Percentiles rank a stretch among this genome's conserved stretches.
Conservation (phyloP, 2,888 invertebrate genomes). For the Petrolisthes manimaculis region DNA sequence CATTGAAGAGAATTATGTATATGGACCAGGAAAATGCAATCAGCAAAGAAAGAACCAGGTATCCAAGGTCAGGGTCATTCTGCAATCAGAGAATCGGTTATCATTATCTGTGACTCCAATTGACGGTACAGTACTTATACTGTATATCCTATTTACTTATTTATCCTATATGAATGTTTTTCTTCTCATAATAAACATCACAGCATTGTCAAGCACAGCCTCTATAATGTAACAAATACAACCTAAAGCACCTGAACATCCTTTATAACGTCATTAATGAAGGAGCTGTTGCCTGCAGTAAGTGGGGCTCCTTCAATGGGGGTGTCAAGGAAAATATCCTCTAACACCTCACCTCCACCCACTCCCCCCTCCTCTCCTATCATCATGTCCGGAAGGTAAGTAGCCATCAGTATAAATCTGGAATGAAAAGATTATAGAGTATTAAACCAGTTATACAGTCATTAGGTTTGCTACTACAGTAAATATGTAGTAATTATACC, state of each 20-base stretch:
- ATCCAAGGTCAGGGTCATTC: slow-evolving; percentile 60
- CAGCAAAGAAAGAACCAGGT: slow-evolving; percentile 60
- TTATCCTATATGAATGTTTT: too few species aligned
- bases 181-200: too few species aligned
- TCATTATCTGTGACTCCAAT: too few species aligned
- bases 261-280: slow-evolving; percentile 12
- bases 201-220: too few species aligned
- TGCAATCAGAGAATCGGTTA: slow-evolving; percentile 10
- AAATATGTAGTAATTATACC: too few species aligned
- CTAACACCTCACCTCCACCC: slow-evolving; percentile 31
- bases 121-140: too few species aligned
- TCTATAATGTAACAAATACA: too few species aligned
- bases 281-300: slow-evolving; percentile 27
- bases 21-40: slow-evolving; percentile 80
- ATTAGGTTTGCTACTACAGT: too few species aligned
- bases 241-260: not conserved
- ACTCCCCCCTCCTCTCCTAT: slow-evolving; percentile 9
- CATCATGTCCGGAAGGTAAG: not conserved
- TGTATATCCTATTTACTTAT: too few species aligned
- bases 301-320: slow-evolving; percentile 44
- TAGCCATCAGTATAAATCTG: not conserved
- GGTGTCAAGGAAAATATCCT: slow-evolving; percentile 44
- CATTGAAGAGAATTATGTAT: slow-evolving; percentile 95
- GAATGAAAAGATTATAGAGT: not conserved
- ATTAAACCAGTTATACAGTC: too few species aligned